These are phyloP conservation scores for Colaptes auratus DNA, from an alignment of 2,113 vertebrate genomes.

Conservation along the genomic window DNA sequence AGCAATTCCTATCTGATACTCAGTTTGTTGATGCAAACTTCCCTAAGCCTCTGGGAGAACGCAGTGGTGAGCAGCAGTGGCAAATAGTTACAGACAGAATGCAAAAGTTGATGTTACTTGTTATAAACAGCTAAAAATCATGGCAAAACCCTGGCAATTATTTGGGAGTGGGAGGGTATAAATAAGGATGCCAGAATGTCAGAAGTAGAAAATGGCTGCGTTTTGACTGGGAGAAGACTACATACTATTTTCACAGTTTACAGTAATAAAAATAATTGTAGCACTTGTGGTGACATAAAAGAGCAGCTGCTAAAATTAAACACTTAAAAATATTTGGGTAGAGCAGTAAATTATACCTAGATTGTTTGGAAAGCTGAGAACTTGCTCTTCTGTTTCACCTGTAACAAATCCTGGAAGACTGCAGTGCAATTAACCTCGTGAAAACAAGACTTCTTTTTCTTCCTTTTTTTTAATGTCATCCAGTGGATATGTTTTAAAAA, in stretches of 20 bases:
- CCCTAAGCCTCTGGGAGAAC: background rate
- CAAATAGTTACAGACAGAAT: background rate
- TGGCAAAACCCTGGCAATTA: background rate
- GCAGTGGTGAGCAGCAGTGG: background rate
- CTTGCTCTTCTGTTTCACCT: background rate
- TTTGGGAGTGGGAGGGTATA: background rate
- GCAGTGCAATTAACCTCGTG: background rate
- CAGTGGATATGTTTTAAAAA: background rate
- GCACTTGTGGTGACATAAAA: constrained; percentile 11
- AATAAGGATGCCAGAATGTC: background rate
- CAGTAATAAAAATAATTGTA: constrained; percentile 43
- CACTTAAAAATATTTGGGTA: background rate
- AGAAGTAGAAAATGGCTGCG: background rate
- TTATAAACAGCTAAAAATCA: background rate
- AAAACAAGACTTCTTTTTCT: background rate
- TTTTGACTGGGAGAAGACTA: constrained; percentile 7
- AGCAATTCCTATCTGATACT: background rate
- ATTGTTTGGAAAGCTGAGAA: background rate
- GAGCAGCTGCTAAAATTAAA: background rate
- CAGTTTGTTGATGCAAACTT: background rate
- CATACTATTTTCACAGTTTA: constrained; percentile 18
- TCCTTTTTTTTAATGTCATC: background rate
- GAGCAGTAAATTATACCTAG: constrained; percentile 3
- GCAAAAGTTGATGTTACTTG: background rate
- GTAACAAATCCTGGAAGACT: background rate